Base-by-base conservation (phyloP, 2,888 invertebrate species). In the Macrosiphum euphorbiae region DNA sequence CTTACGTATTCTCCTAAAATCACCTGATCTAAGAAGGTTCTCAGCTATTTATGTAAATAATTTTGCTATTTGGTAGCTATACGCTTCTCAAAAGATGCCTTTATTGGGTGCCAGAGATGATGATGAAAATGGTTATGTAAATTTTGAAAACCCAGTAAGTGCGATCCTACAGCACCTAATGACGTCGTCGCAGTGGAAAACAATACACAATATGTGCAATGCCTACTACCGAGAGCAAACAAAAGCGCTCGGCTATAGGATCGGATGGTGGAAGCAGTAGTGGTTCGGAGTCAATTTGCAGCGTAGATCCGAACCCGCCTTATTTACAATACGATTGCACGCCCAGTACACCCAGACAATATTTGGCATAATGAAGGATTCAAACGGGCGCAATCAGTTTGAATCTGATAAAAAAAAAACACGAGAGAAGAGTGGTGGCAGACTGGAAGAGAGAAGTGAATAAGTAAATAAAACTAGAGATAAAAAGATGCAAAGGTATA, bases 341-440 rank as follows among this genome's bases (percentile, higher is more conserved):
- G 94, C 90, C 85, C 86, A 86, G 85, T 86, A 61, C 90, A 94
- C 94, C 94, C 94, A 86, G 94, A 94, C 94, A 94, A 94, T 94
- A 94, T 92, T 92, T 94, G 94, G 92, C 47, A 90, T 94, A 94
- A 94, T 88, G 94, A 94, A 94, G 84, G 94, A 86, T 94, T 91
- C 58, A 78, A 91, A 78, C 91, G 91, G 94, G 86, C 78, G 94
- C 90, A 94, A 94, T 94, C 94, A 94, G 94, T 88, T 88, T 67
- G 90, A 92, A 67, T 94, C 67, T 88, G 89, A 90, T 90, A 86
- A 90, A 90, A 92, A 91, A 94, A 92, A 87, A 92, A 88, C 28
- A 47, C 16, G 90, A 47, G 35, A 86, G 11, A 10, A 20, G 16
- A 89, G 44, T 24, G 16, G 52, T 3, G 44, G 3, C 5, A 44